These are phyloP conservation scores for Phlogophora meticulosa DNA, from an alignment of 2,888 invertebrate genomes.

Conservation along the genomic window DNA sequence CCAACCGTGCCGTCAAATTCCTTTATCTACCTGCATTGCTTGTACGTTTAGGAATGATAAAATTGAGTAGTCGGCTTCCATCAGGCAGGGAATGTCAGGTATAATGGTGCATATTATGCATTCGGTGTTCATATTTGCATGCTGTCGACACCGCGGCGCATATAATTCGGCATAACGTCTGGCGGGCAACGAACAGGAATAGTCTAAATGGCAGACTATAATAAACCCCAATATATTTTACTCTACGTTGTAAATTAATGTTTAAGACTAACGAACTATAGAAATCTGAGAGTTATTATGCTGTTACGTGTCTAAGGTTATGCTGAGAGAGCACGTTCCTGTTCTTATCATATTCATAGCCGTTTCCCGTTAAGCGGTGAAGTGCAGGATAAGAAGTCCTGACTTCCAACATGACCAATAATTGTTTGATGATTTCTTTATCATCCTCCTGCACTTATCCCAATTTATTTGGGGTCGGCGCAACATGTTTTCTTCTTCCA, in stretches of 20 bases:
- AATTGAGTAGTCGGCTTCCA: slow-evolving; percentile 42
- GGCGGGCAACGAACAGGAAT: slow-evolving; percentile 70
- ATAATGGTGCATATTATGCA: slow-evolving; percentile 59
- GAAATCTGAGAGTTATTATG: slow-evolving; percentile 43
- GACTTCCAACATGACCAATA: not conserved
- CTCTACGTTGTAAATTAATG: slow-evolving; percentile 51
- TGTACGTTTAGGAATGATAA: slow-evolving; percentile 35
- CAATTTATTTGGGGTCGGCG: no score
- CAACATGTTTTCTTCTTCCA: no score
- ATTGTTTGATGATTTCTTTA: no score
- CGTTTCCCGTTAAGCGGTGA: slow-evolving; percentile 14
- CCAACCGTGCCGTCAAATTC: no score
- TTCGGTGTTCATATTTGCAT: slow-evolving; percentile 60
- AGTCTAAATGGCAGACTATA: slow-evolving; percentile 78
- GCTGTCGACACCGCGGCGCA: slow-evolving; percentile 55
- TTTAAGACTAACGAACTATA: slow-evolving; percentile 51
- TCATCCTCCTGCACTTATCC: no score
- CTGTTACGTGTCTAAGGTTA: slow-evolving; percentile 37
- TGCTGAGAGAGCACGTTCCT: slow-evolving; percentile 42
- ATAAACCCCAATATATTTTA: slow-evolving; percentile 70
- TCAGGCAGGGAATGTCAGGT: slow-evolving; percentile 40
- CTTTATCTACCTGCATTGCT: not conserved
- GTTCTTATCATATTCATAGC: slow-evolving; percentile 8
- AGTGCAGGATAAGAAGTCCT: not conserved
- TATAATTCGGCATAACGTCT: slow-evolving; percentile 69